These are phyloP conservation scores for Caenorhabditis elegans DNA, from an alignment of 1,140 invertebrate genomes.

Conservation along the genomic window DNA sequence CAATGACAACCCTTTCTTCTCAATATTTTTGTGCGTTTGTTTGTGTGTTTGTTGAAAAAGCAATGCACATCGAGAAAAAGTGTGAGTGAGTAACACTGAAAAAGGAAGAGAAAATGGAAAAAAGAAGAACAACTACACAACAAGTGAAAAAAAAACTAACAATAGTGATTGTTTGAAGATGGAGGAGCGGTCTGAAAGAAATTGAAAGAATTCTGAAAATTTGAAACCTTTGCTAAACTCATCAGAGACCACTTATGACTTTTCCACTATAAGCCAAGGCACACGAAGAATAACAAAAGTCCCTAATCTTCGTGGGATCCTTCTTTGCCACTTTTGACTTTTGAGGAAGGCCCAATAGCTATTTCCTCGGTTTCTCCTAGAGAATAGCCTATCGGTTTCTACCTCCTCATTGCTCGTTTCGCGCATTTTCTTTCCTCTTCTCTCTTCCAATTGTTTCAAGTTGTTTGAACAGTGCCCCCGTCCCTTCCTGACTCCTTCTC, in stretches of 20 bases:
- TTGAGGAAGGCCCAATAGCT: too few relatives aligned
- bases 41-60: background rate
- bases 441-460: background rate
- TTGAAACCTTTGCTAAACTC: background rate
- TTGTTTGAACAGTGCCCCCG: constrained; percentile 14
- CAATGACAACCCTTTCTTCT: background rate
- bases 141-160: background rate
- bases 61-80: background rate
- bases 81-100: constrained; percentile 8
- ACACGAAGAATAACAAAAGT: background rate
- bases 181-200: background rate
- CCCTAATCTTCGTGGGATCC: background rate
- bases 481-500: background rate
- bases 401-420: background rate
- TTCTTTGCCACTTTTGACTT: background rate
- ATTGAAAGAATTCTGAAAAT: background rate
- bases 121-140: background rate
- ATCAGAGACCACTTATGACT: too few relatives aligned
- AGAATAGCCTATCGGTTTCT: background rate
- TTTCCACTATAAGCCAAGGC: too few relatives aligned
- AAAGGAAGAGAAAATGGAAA: background rate
- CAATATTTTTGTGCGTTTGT: constrained; percentile 1
- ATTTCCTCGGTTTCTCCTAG: too few relatives aligned
- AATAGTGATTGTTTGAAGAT: background rate
- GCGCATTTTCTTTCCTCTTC: background rate